phyloP scores from a whole-genome alignment of 2,888 invertebrate genomes.

The Dicyrtoma fusca region DNA sequence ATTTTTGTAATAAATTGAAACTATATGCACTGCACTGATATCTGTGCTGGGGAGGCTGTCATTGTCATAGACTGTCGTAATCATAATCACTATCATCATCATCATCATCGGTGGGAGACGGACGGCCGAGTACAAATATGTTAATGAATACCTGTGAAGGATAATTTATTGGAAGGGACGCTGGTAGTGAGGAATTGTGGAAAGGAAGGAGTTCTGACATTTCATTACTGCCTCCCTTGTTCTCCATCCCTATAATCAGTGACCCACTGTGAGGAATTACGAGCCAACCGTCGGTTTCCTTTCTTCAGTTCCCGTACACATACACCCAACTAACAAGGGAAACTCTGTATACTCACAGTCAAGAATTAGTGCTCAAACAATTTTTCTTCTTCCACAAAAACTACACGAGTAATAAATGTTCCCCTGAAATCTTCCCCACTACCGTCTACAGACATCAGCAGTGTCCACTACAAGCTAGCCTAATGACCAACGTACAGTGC shows the following conservation, averaged over 20 bases:
- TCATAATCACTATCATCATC: not conserved
- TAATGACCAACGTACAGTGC: too few relatives aligned
- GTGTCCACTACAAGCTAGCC: too few relatives aligned
- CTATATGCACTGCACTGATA: too few relatives aligned
- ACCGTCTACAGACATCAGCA: too few relatives aligned
- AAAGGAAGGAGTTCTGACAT: constrained; percentile 40
- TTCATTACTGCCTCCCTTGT: constrained; percentile 41
- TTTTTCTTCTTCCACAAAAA: too few relatives aligned
- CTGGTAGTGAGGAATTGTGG: constrained; percentile 41
- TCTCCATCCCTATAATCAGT: constrained; percentile 36
- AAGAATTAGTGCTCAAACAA: too few relatives aligned
- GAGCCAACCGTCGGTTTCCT: constrained; percentile 8
- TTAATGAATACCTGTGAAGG: constrained; percentile 43
- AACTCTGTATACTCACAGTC: too few relatives aligned
- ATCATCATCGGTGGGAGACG: not conserved
- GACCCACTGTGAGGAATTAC: constrained; percentile 44
- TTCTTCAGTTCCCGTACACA: not conserved
- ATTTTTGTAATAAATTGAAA: too few relatives aligned
- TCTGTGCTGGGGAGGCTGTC: too few relatives aligned
- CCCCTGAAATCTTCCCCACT: too few relatives aligned
- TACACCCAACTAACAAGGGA: not conserved
- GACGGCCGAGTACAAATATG: constrained; percentile 42
- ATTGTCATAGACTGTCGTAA: too few relatives aligned
- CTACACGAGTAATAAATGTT: too few relatives aligned
- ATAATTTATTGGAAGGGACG: constrained; percentile 39